Evolutionary conservation across 2,888 invertebrate species (phyloP).

Genomic region (Thereva unica): DNA sequence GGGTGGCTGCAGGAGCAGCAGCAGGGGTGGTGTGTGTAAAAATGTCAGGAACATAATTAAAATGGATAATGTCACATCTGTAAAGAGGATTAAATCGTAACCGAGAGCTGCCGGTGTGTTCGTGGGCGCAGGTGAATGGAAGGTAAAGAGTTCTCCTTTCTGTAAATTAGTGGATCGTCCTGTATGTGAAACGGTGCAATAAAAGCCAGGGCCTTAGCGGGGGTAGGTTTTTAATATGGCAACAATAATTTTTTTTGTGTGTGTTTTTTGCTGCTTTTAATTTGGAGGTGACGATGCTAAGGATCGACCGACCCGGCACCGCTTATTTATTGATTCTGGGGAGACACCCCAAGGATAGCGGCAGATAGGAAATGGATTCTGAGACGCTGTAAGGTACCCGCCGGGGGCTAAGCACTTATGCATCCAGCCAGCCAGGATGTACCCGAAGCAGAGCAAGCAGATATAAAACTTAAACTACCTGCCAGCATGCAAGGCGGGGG

Average conservation of each 20-base stretch:
- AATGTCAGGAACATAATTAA: constrained; percentile 34
- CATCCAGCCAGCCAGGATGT: no score
- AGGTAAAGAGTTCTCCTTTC: constrained; percentile 18
- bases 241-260: constrained; percentile 16
- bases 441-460: no score
- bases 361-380: no score
- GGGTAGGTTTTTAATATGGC: constrained; percentile 12
- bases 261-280: constrained; percentile 19
- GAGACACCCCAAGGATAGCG: constrained; percentile 20
- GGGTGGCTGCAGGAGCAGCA: no score
- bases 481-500: constrained; percentile 21
- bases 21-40: constrained; percentile 10
- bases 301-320: constrained; percentile 31
- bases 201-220: constrained; percentile 13
- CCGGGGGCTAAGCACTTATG: no score
- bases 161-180: constrained; percentile 21
- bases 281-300: constrained; percentile 33
- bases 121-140: constrained; percentile 6
- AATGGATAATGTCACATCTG: constrained; percentile 35
- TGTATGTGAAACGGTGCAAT: constrained; percentile 15
- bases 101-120: constrained; percentile 3
- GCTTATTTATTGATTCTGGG: constrained; percentile 29
- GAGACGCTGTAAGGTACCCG: no score
- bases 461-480: constrained; percentile 2
- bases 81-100: constrained; percentile 32